Base-by-base conservation (phyloP, 1,140 invertebrate genomes). In the Tetramorium simillimum region DNA sequence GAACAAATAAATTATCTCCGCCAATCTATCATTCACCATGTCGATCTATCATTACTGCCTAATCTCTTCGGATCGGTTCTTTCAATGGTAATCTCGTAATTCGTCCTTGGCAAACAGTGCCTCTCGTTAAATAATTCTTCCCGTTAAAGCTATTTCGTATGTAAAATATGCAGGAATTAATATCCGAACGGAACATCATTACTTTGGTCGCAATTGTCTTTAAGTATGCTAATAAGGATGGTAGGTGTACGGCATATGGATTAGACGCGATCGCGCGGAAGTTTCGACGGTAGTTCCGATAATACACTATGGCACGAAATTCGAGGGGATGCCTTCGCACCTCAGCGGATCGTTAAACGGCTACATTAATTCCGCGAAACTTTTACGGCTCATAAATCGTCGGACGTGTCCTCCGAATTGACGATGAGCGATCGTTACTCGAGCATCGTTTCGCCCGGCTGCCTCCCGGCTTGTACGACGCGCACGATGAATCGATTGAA, bases 301-400 rank as follows among this genome's bases (percentile, higher is more conserved):
- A 43, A 82, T 73, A 60, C 18, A 73, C 16, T 56, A 0, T 14
- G 7, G 24, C 51, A 28, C 16, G 33, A 70, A 72, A 46, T 28
- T 65, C 46, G 62, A 80, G 46, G 62, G 21, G 40, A n/a, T 62
- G 56, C 43, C 21, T 46, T 69, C 40, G 16, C 56, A 65, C 18
- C 53, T 88, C 18, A 58, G 58, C 69, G 75, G 40, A 56, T 86
- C 60, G 49, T 86, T 78, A 62, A 70, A 75, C 76, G 56, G 28
- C 69, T 84, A 56, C 70, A 82, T 90, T 90, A 90, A 86, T 89
- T 58, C 51, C 24, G 67, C 12, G 33, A 9, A 72, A 75, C 28
- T 87, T 89, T 88, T 81, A 85, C 65, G 84, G 51, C 63, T 85
- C 88, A 62, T 88, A 82, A 91, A 86, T 88, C 88, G 72, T 84